Conservation (phyloP, 2,888 invertebrate species). For the Yponomeuta sedellus region DNA sequence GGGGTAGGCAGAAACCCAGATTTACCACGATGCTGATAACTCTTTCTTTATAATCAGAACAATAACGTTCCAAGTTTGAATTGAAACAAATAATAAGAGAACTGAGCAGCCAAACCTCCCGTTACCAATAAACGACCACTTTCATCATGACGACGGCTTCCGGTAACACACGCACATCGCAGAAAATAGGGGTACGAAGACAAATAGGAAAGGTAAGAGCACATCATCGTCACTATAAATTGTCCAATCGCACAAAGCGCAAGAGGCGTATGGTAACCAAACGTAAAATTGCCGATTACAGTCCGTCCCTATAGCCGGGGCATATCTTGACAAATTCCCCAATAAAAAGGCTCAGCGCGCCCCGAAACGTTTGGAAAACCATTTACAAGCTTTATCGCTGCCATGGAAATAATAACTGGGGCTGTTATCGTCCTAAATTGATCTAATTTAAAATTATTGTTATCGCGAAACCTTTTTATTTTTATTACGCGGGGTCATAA, state of each 20-base stretch:
- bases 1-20: too few relatives aligned
- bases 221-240: constrained; percentile 31
- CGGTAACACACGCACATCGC: background rate
- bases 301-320: constrained; percentile 60
- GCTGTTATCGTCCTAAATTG: constrained; percentile 73
- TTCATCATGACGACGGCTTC: background rate
- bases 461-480: constrained; percentile 65
- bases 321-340: constrained; percentile 73
- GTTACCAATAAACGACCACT: background rate
- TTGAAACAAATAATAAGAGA: too few relatives aligned
- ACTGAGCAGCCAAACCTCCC: too few relatives aligned
- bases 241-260: constrained; percentile 34
- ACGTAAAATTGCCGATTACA: constrained; percentile 68
- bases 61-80: too few relatives aligned
- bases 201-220: constrained; percentile 17
- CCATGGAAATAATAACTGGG: constrained; percentile 73
- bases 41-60: too few relatives aligned
- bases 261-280: constrained; percentile 59
- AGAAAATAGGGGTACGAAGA: background rate
- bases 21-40: too few relatives aligned
- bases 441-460: constrained; percentile 74
- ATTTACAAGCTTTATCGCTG: constrained; percentile 73
- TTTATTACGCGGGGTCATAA: constrained; percentile 63
- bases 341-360: constrained; percentile 69
- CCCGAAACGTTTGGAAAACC: constrained; percentile 71